A percentile compares a stretch with the other conserved stretches of the same genome.
These are phyloP conservation scores for Macrocentrus cingulum DNA, from an alignment of 1,140 invertebrate genomes.

Conservation along the genomic window DNA sequence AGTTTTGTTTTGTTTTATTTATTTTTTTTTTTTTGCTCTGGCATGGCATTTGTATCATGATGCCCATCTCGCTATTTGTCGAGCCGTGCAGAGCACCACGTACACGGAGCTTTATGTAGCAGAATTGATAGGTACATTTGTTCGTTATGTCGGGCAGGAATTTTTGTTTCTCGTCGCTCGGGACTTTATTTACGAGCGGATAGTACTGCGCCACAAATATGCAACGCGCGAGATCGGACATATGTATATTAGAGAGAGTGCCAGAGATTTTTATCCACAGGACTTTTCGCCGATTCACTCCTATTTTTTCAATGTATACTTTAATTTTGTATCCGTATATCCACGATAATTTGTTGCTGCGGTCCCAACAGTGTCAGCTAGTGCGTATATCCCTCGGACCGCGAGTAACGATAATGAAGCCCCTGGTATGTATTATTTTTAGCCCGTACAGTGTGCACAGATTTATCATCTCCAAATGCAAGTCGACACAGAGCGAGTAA, in stretches of 20 bases:
- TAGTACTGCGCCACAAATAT: conserved; percentile 19
- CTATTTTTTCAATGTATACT: background rate
- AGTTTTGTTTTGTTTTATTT: no score
- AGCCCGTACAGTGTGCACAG: no score
- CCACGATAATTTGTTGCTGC: conserved; percentile 38
- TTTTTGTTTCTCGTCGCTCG: conserved; percentile 20
- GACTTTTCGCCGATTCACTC: background rate
- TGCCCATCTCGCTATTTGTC: conserved; percentile 4
- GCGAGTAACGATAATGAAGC: conserved; percentile 43
- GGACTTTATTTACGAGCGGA: conserved; percentile 22
- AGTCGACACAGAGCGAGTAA: no score
- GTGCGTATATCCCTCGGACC: conserved; percentile 33
- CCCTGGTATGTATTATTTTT: no score
- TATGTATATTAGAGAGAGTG: background rate
- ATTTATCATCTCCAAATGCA: no score
- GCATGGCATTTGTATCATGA: no score
- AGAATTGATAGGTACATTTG: conserved; percentile 28
- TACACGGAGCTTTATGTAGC: conserved; percentile 22
- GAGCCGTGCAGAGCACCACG: conserved; percentile 12
- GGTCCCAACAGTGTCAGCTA: conserved; percentile 1
- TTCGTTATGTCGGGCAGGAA: conserved; percentile 22
- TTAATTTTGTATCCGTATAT: conserved; percentile 28
- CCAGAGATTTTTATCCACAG: background rate
- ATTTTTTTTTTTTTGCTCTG: no score
- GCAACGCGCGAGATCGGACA: background rate